Percentiles rank a stretch among this genome's conserved stretches.
Evolutionary conservation across 2,113 vertebrate species (phyloP).

Genomic region (Nicator chloris): DNA sequence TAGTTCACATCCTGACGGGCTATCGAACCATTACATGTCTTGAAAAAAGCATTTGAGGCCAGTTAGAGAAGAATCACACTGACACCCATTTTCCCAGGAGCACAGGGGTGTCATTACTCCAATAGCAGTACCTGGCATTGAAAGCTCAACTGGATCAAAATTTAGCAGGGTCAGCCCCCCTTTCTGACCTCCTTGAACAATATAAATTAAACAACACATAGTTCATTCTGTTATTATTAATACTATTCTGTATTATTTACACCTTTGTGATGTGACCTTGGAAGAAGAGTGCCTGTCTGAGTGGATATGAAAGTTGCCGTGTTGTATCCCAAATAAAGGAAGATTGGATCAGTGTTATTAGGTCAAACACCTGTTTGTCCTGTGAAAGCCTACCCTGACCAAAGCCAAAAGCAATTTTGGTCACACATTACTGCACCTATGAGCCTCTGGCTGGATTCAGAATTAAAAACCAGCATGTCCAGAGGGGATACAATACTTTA

Average conservation of each 20-base stretch:
- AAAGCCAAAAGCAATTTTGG: neutral
- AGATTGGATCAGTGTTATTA: neutral
- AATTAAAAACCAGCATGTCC: neutral
- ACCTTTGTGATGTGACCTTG: neutral
- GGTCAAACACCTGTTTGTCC: neutral
- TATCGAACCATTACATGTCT: accelerated
- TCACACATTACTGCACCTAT: neutral
- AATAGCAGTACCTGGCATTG: neutral
- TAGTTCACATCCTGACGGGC: neutral
- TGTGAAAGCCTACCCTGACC: neutral
- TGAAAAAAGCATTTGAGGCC: neutral
- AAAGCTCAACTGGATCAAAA: neutral
- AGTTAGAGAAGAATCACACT: neutral
- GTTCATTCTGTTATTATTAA: neutral
- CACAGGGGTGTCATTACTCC: neutral
- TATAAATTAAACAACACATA: neutral
- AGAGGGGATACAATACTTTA: neutral
- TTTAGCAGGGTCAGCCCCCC: neutral
- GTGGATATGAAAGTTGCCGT: neutral
- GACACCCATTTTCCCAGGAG: neutral
- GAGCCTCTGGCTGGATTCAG: neutral
- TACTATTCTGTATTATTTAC: neutral
- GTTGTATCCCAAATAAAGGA: neutral
- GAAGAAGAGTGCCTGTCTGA: neutral
- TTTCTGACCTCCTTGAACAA: neutral